Evolutionary conservation across 2,797 vertebrate genomes (phyloP).

Genomic region (Cossypha caffra): DNA sequence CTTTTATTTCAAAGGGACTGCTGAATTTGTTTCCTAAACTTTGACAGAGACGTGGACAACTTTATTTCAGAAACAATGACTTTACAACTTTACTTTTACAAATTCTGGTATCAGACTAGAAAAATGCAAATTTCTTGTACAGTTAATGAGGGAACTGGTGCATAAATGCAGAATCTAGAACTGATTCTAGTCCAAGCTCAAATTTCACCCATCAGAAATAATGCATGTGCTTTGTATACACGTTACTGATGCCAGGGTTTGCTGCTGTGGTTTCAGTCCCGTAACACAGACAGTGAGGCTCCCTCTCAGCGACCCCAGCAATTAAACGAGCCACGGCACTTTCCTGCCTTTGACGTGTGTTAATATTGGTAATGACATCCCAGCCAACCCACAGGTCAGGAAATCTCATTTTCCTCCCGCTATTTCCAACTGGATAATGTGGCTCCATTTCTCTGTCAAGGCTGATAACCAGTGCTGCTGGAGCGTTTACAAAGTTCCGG

Average conservation of each 20-base stretch:
- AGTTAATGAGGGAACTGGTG: background rate
- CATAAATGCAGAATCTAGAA: background rate
- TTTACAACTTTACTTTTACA: background rate
- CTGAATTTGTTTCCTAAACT: background rate
- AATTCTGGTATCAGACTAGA: background rate
- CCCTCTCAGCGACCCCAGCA: background rate
- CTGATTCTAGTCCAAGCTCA: background rate
- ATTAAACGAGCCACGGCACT: background rate
- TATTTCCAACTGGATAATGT: background rate
- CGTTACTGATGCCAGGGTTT: background rate
- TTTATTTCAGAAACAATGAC: background rate
- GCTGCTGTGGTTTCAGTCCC: background rate
- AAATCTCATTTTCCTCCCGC: background rate
- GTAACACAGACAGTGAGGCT: background rate
- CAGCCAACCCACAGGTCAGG: background rate
- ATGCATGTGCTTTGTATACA: rapidly evolving
- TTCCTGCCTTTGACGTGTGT: background rate
- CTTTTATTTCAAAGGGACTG: background rate
- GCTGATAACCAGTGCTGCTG: background rate
- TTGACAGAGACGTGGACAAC: background rate
- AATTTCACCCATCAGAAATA: background rate
- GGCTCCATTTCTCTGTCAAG: background rate
- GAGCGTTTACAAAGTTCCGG: background rate
- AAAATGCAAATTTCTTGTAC: background rate
- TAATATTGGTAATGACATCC: background rate